Conservation (phyloP, 2,113 vertebrate genomes). For the Ranitomeya imitator region DNA sequence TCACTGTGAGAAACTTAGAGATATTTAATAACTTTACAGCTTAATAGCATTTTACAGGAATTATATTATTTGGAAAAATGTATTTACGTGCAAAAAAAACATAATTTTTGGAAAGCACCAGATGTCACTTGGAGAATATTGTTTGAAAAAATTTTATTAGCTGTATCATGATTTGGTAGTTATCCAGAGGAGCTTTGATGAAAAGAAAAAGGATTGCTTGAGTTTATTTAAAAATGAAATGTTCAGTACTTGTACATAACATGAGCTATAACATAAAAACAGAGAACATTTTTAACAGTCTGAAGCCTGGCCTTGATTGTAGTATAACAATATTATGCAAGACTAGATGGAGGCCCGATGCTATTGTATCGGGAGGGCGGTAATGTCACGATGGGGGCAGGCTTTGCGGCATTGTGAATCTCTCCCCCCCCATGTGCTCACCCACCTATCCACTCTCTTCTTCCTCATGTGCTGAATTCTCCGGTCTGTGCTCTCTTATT, state of each 20-base stretch:
- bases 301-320: not conserved
- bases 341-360: no score
- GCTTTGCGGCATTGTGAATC: no score
- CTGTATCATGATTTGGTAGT: not conserved
- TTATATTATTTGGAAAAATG: not conserved
- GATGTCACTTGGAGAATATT: not conserved
- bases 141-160: not conserved
- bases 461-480: no score
- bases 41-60: not conserved
- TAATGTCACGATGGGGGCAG: no score
- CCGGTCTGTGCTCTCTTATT: no score
- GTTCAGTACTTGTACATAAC: not conserved
- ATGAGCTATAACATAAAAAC: not conserved
- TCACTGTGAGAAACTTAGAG: not conserved
- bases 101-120: not conserved
- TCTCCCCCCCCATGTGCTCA: no score
- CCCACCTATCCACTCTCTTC: no score
- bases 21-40: conserved; percentile 6
- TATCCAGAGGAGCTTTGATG: not conserved
- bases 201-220: not conserved
- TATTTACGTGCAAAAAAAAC: not conserved
- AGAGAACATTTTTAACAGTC: not conserved
- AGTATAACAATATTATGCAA: not conserved
- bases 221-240: not conserved
- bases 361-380: no score